These are phyloP conservation scores for Troides helena DNA, from an alignment of 2,888 invertebrate species.

Conservation along the genomic window DNA sequence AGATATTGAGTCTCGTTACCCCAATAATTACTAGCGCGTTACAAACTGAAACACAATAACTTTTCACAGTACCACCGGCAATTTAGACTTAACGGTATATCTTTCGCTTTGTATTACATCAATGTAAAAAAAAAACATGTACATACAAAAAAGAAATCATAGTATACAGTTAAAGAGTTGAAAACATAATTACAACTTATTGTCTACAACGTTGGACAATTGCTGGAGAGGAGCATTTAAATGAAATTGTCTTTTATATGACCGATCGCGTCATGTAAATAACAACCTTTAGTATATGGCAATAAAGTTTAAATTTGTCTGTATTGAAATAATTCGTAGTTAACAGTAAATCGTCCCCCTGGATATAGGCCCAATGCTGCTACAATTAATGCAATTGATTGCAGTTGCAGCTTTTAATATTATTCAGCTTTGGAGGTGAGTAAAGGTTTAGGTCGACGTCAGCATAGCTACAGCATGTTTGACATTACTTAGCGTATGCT, in stretches of 20 bases:
- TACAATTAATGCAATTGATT: slow-evolving; percentile 21
- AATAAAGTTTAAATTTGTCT: background rate
- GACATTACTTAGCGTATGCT: too few species aligned
- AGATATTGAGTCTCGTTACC: too few species aligned
- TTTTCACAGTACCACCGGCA: too few species aligned
- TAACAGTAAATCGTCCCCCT: background rate
- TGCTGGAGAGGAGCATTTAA: slow-evolving; percentile 44
- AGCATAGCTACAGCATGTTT: too few species aligned
- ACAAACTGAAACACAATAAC: too few species aligned
- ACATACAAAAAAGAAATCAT: background rate
- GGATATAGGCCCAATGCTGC: slow-evolving; percentile 1
- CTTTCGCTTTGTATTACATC: too few species aligned
- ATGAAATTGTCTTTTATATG: background rate
- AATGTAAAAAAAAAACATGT: background rate
- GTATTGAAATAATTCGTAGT: background rate
- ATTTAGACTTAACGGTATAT: too few species aligned
- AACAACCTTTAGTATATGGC: background rate
- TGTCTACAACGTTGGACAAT: slow-evolving; percentile 54
- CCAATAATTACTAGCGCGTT: too few species aligned
- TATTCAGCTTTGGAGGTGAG: background rate
- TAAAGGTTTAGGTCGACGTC: background rate
- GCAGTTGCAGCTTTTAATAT: slow-evolving; percentile 3
- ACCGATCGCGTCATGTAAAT: background rate
- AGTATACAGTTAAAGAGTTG: background rate
- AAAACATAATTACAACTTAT: slow-evolving; percentile 32